Evolutionary conservation across 2,113 vertebrate species (phyloP).

Genomic region (Hypomesus transpacificus): DNA sequence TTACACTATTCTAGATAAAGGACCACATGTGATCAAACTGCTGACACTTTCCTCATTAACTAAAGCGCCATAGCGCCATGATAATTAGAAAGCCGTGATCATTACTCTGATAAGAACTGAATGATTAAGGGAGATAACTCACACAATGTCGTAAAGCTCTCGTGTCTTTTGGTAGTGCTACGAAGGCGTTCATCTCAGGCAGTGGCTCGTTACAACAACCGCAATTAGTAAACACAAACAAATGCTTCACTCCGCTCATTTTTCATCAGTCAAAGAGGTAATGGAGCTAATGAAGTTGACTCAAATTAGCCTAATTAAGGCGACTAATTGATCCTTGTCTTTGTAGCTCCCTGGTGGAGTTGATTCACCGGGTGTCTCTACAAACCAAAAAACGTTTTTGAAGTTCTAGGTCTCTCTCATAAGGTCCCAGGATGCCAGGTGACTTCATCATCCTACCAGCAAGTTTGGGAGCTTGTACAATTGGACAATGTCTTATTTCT

Average conservation of each 20-base stretch:
- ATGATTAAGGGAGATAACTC: constrained; percentile 44
- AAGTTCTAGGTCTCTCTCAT: too few relatives aligned
- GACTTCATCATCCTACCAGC: too few relatives aligned
- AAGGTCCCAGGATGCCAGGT: too few relatives aligned
- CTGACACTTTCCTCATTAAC: constrained; percentile 20
- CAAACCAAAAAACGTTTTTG: too few relatives aligned
- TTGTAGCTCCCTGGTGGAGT: constrained; percentile 5
- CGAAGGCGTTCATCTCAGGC: constrained; percentile 46
- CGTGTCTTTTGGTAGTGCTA: constrained; percentile 24
- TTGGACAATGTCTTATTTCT: too few relatives aligned
- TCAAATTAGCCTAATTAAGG: constrained; percentile 54
- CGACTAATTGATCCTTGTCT: constrained; percentile 44
- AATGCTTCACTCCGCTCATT: constrained; percentile 38
- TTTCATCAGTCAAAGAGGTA: constrained; percentile 53
- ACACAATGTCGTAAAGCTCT: constrained; percentile 9
- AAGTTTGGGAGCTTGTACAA: too few relatives aligned
- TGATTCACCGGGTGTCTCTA: neutral
- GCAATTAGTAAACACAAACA: constrained; percentile 58
- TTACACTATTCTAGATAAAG: neutral
- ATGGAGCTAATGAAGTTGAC: constrained; percentile 50
- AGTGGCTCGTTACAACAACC: constrained; percentile 40
- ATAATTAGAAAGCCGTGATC: constrained; percentile 50
- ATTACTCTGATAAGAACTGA: constrained; percentile 29
- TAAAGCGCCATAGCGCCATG: neutral
- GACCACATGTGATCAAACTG: constrained; percentile 10